Conservation (phyloP, 64 coral and sea anemone genomes). For the Pocillopora damicornis region DNA sequence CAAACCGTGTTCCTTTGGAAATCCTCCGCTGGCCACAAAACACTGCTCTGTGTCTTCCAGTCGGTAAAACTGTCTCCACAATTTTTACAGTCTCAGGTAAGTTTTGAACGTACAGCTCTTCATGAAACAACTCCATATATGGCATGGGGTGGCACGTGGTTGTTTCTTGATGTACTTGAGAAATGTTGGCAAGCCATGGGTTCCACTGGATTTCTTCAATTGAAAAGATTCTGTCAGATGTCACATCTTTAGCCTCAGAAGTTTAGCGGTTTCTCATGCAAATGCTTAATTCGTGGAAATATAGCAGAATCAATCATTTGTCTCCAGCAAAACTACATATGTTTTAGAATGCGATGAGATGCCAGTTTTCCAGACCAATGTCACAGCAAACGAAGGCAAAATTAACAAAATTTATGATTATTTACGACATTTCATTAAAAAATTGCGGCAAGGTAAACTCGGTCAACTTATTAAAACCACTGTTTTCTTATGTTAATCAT, state of each 20-base stretch:
- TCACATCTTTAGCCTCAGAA: too few relatives aligned
- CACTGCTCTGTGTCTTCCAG: conserved; percentile 67
- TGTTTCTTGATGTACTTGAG: conserved; percentile 17
- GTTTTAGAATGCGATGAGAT: too few relatives aligned
- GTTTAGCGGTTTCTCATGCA: not conserved
- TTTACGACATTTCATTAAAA: not conserved
- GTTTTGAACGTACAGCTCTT: conserved; percentile 15
- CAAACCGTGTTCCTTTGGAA: conserved; percentile 93
- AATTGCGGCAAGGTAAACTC: not conserved
- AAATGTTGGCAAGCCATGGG: conserved; percentile 20
- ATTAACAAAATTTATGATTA: not conserved
- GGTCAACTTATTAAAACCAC: not conserved
- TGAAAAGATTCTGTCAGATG: not conserved
- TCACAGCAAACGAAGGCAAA: not conserved
- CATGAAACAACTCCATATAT: conserved; percentile 54
- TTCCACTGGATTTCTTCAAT: conserved; percentile 6
- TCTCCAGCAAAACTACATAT: too few relatives aligned
- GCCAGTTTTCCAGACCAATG: too few relatives aligned
- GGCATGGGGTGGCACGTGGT: conserved; percentile 24
- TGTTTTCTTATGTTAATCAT: not conserved
- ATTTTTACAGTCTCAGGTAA: conserved; percentile 81
- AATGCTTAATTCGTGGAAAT: not conserved
- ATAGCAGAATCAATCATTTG: too few relatives aligned
- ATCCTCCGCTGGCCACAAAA: conserved; percentile 75
- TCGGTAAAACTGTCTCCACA: conserved; percentile 67